Evolutionary conservation across 2,888 invertebrate species (phyloP).

Genomic region (Boloria selene): DNA sequence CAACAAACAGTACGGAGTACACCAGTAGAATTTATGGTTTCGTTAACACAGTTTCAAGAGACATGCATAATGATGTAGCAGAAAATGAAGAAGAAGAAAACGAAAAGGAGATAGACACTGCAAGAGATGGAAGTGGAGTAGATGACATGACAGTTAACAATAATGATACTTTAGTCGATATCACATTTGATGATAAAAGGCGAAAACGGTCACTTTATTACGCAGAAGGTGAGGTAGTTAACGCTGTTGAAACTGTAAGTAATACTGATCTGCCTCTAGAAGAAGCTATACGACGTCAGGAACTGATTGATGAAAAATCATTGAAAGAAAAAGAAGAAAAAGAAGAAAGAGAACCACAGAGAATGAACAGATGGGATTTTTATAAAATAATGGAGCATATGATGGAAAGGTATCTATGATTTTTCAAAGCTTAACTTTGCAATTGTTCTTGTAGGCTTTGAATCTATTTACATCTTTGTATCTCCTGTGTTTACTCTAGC

Average conservation of each 20-base stretch:
- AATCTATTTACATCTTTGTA: too few species aligned
- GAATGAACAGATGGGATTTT: constrained; percentile 84
- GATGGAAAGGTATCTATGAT: constrained; percentile 74
- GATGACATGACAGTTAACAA: constrained; percentile 48
- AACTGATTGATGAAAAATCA: constrained; percentile 65
- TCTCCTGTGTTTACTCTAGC: too few species aligned
- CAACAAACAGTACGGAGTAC: constrained; percentile 83
- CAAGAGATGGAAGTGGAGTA: constrained; percentile 46
- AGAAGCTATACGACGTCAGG: constrained; percentile 77
- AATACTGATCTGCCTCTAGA: constrained; percentile 63
- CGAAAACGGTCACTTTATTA: constrained; percentile 59
- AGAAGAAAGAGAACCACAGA: constrained; percentile 58
- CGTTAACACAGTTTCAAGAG: constrained; percentile 67
- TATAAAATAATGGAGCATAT: constrained; percentile 85
- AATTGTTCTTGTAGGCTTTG: too few species aligned
- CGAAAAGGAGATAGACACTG: constrained; percentile 46
- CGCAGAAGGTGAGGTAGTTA: constrained; percentile 63
- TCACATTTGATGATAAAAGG: constrained; percentile 66
- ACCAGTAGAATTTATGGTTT: constrained; percentile 78
- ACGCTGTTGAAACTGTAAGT: constrained; percentile 45
- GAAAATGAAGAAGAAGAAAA: constrained; percentile 43
- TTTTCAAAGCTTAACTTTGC: too few species aligned
- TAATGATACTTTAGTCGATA: constrained; percentile 68
- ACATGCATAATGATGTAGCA: constrained; percentile 57
- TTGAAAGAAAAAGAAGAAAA: constrained; percentile 44